Base-by-base conservation (phyloP, 2,797 vertebrate species). In the Sternotherus odoratus region DNA sequence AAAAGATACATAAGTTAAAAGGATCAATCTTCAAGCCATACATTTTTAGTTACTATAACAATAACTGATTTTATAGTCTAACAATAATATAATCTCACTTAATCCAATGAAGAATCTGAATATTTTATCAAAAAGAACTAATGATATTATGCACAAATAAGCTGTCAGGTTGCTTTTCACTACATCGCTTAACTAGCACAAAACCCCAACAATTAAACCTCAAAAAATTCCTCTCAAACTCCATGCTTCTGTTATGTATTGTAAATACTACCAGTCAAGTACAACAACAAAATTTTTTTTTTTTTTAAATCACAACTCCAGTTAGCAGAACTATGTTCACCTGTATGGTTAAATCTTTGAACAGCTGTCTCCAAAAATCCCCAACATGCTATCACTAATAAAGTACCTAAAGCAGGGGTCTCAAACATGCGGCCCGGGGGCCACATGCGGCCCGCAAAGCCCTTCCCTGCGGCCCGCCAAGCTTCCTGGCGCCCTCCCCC, bases 341-440 rank as follows among this genome's bases (percentile, higher is more conserved):
- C 24, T 4, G 39, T 1, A 1, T 0, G 3, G 39, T 1, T 57
- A 54, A 79, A 2, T 2, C 60, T 66, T 21, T 36, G 16, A 66
- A 1, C 5, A 75, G 13, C 5, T 28, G 49, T 13, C 8, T 83
- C 78, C 19, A 77, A 79, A 48, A 3, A 13, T 3, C 0, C 6
- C 5, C 23, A 0, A 0, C 7, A 2, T 8, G 16, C 46, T 17
- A 39, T 36, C 49, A 1, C 0, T 12, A 15, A 74, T n/a, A 17
- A 54, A 74, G 33, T 51, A 15, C 4, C 2, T 63, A 75, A 43
- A 36, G 8, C 6, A 90, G n/a, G n/a, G n/a, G n/a, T n/a, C n/a
- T n/a, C n/a, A n/a, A n/a, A n/a, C n/a, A n/a, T n/a, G n/a, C n/a
- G n/a, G n/a, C n/a, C n/a, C n/a, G n/a, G n/a, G n/a, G n/a, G n/a